Base-by-base conservation (phyloP, 2,888 invertebrate genomes). In the Melangyna quadrimaculata region DNA sequence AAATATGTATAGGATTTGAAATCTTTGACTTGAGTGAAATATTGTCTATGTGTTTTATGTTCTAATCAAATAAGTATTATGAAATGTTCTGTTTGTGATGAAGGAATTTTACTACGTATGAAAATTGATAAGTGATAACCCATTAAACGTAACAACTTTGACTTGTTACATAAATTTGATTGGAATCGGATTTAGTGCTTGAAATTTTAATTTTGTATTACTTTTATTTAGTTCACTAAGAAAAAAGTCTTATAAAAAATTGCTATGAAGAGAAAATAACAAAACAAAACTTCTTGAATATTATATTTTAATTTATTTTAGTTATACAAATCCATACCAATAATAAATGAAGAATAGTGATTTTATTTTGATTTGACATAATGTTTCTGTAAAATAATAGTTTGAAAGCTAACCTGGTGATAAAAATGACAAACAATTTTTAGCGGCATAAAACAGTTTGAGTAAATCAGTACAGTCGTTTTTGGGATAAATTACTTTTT, bases 1-100 rank as follows among this genome's bases (percentile, higher is more conserved):
- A 8, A 69, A 32, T n/a, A n/a, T n/a, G n/a, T n/a, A n/a, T 29
- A 32, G 10, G 10, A 32, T 51, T 51, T 19, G 6, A 51, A 59
- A 51, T 53, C 61, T 53, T 24, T 24, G 48, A 53, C 37, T 43
- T 29, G 19, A 22, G 12, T 9, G 8, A 51, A 73, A 32, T 67
- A 8, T 43, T 17, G 17, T 17, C 6, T 40, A 1, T 32, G 10
- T 10, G 22, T 65, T 40, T 61, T 69, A 12, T 17, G 24, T 32
- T 69, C 67, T 79, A 69, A 69, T 74, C 74, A 72, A 29, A 51
- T 22, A 72, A 29, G 37, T 22, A 1, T 67, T 67, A 5, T n/a
- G 59, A 59, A 72, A 72, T 57, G 32, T 32, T 65, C 35, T 65
- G 65, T 43, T 40, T 48, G 24, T 17, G 45, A 19, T 65, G 24